Percentiles rank a stretch among this genome's conserved stretches.
Conservation (phyloP, 1,140 invertebrate genomes). For the Agrypnia vestita region DNA sequence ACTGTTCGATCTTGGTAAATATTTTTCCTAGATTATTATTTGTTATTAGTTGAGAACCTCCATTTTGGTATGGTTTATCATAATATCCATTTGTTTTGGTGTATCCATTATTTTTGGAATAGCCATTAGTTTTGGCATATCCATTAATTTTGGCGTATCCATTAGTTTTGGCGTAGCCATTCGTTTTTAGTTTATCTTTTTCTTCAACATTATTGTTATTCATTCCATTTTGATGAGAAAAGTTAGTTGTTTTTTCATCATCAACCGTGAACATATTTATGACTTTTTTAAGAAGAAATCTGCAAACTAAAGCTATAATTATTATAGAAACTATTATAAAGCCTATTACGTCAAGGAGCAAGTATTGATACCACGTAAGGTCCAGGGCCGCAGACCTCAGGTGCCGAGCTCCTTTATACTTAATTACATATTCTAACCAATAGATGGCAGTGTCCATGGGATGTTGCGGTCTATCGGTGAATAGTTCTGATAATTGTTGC, state of each 20-base stretch:
- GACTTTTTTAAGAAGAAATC: constrained; percentile 15
- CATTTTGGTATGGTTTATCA: constrained; percentile 47
- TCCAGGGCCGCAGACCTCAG: constrained; percentile 71
- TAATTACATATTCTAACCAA: constrained; percentile 75
- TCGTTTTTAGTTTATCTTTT: constrained; percentile 35
- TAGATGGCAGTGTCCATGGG: constrained; percentile 70
- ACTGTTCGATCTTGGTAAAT: constrained; percentile 16
- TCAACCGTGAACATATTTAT: constrained; percentile 17
- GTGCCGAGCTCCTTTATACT: constrained; percentile 74
- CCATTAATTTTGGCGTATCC: constrained; percentile 1
- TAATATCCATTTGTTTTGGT: constrained; percentile 45
- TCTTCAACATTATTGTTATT: constrained; percentile 57
- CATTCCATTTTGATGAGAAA: constrained; percentile 14
- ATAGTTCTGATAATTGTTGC: constrained; percentile 64
- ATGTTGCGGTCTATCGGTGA: constrained; percentile 68
- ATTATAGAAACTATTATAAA: constrained; percentile 40
- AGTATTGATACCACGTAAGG: constrained; percentile 75
- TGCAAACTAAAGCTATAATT: constrained; percentile 4
- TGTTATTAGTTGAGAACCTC: constrained; percentile 20
- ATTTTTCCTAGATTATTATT: constrained; percentile 37
- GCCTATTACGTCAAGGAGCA: constrained; percentile 73
- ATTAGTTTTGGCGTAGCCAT: constrained; percentile 47
- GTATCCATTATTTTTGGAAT: not conserved
- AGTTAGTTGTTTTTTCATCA: constrained; percentile 16
- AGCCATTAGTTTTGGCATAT: constrained; percentile 45